These are phyloP conservation scores for Netta rufina DNA, from an alignment of 2,797 vertebrate genomes.

Conservation along the genomic window DNA sequence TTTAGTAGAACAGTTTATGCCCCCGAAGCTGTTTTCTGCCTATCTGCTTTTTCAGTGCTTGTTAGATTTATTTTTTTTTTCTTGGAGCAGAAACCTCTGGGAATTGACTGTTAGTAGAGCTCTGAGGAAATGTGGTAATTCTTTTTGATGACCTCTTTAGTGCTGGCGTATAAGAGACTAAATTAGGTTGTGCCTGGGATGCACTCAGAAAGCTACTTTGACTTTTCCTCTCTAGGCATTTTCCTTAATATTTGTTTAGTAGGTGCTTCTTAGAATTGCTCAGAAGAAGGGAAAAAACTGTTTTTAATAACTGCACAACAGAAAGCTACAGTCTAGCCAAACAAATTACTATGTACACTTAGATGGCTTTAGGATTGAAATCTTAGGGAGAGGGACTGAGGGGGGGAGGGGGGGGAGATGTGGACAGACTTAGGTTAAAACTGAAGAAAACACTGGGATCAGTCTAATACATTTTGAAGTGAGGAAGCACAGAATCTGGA, in stretches of 20 bases:
- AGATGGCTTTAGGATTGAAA: background rate
- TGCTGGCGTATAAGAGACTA: background rate
- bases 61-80: background rate
- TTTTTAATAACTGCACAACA: background rate
- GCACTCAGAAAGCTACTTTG: background rate
- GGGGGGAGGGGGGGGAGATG: background rate
- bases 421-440: background rate
- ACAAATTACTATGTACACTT: background rate
- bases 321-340: background rate
- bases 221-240: background rate
- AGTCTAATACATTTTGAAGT: background rate
- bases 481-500: background rate
- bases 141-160: background rate
- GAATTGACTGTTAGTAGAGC: background rate
- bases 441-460: background rate
- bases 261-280: background rate
- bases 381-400: background rate
- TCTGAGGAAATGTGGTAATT: background rate
- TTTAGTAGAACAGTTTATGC: background rate
- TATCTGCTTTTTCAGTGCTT: background rate
- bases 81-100: background rate
- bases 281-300: background rate
- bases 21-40: background rate
- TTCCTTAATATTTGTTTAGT: background rate
- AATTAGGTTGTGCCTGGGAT: background rate